phyloP scores from a whole-genome alignment of 23 tunicate species.

The Oikopleura albicans region DNA sequence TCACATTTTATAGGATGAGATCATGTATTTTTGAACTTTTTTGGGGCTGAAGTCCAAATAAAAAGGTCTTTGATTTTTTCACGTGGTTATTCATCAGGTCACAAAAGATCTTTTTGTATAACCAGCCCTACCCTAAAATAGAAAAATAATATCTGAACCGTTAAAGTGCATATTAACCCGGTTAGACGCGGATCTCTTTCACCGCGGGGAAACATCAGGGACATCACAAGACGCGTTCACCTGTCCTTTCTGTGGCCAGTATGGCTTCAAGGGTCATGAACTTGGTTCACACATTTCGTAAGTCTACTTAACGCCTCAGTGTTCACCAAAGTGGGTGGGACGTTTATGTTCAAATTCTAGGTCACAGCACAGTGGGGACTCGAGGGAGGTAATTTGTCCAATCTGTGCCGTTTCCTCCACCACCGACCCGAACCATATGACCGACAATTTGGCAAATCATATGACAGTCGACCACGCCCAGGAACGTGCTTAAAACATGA shows the following conservation, averaged over 20 bases:
- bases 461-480: background rate
- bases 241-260: slow-evolving; percentile 5
- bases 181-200: background rate
- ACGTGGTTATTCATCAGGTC: too few species aligned
- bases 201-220: background rate
- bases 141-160: too few species aligned
- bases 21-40: too few species aligned
- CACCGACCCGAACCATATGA: background rate
- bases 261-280: background rate
- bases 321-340: too few species aligned
- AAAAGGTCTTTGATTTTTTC: too few species aligned
- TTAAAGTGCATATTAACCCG: background rate
- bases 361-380: background rate
- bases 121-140: too few species aligned
- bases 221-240: background rate
- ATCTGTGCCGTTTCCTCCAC: background rate
- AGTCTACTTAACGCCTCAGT: background rate
- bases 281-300: slow-evolving; percentile 4
- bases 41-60: too few species aligned
- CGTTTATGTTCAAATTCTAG: background rate
- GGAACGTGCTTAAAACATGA: background rate
- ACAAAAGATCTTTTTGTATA: too few species aligned
- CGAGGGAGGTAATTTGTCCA: background rate
- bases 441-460: background rate
- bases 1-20: too few species aligned